Evolutionary conservation across 2,888 invertebrate species (phyloP), one percentile per base, ranked within the genome.

Genomic region (Campopleginae sp.): DNA sequence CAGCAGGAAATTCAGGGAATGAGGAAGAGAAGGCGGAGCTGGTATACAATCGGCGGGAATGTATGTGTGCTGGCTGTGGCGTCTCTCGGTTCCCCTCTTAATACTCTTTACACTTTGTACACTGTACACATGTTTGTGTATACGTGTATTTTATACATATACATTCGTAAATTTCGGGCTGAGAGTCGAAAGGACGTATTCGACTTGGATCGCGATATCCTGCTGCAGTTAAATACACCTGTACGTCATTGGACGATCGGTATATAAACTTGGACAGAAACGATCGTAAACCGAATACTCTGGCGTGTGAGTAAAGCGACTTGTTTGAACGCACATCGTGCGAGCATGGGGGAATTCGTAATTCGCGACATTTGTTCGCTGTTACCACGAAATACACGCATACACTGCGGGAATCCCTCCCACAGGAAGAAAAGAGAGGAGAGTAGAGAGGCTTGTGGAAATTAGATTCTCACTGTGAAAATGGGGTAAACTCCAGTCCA

Each of bases 331-430:
- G 82, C 68, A 65, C 54, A 54, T 31, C 27, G 44, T 46, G 54
- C 54, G 72, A 38, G 48, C 78, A 77, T 75, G 81, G 88, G 90
- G 90, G 89, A 90, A 91, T 91, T 89, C 88, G 89, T 91, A 90
- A 91, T 91, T 91, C 90, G 89, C 89, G 89, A 90, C 90, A 90
- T 91, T 91, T 91, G 91, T 90, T 91, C 88, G 84, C 86, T 80
- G 88, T 89, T 90, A 89, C 88, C 89, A 86, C 84, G 87, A 85
- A 86, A 87, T 80, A 88, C 81, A 82, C 68, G 58, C 75, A 27
- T 38, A 44, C 58, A 63, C 63, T 23, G 19, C n/a, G 8, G 65
- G 31, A 14, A 38, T n/a, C 14, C 27, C 48, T n/a, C 33, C 19
- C 27, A 8, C 33, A n/a, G 68, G 54, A 31, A 44, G 33, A 42